A percentile compares a stretch with the other conserved stretches of the same genome.
Evolutionary conservation across 2,888 invertebrate genomes (phyloP).

Genomic region (Andrena flavipes): DNA sequence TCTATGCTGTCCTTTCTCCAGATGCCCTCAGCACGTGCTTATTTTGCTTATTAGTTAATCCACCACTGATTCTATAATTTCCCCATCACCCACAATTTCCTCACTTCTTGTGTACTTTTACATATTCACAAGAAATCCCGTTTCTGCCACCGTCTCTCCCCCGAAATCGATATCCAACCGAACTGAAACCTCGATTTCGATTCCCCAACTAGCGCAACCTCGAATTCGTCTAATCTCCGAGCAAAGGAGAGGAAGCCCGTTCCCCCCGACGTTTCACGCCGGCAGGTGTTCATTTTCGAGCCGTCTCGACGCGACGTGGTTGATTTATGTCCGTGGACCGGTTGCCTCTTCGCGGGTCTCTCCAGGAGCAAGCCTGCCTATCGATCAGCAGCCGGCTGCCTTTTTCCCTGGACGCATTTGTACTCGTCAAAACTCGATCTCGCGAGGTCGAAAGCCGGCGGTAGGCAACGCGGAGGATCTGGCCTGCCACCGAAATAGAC

Average conservation of each 20-base stretch:
- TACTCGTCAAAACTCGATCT: conserved; percentile 46
- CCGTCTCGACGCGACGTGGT: background rate
- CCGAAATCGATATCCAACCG: no score
- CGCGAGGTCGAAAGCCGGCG: conserved; percentile 9
- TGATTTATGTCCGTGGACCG: conserved; percentile 38
- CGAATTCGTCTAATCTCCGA: no score
- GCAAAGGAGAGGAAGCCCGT: background rate
- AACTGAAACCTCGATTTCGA: no score
- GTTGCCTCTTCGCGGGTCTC: background rate
- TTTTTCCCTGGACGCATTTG: conserved; percentile 21
- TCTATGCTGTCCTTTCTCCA: no score
- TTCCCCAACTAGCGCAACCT: no score
- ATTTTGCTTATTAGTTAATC: no score
- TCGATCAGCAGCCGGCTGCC: conserved; percentile 24
- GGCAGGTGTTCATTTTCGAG: background rate
- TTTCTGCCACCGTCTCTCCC: no score
- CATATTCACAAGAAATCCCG: no score
- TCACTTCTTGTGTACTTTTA: no score
- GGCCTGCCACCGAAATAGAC: conserved; percentile 52
- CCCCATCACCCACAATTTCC: no score
- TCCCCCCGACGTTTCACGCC: background rate
- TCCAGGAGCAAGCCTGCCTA: conserved; percentile 3
- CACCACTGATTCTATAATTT: no score
- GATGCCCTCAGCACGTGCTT: no score
- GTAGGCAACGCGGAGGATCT: conserved; percentile 23